Percentiles rank a stretch among this genome's conserved stretches.
phyloP scores from a whole-genome alignment of 2,797 vertebrate species.

The Brachymystax lenok region DNA sequence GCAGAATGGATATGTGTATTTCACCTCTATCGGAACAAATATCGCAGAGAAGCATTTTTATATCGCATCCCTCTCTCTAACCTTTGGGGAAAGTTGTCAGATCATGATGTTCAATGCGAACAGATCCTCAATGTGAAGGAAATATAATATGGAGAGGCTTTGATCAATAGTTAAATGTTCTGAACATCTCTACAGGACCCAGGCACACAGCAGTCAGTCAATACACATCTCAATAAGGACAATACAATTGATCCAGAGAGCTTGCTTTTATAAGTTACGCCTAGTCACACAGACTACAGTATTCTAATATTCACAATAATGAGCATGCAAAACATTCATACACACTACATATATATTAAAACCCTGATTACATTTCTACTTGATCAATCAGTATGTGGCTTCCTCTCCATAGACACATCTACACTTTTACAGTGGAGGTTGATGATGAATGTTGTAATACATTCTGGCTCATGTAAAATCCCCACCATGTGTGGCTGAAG shows the following conservation, averaged over 20 bases:
- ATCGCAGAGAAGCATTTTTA: slow-evolving; percentile 22
- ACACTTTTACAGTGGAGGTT: not conserved
- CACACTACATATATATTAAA: not conserved
- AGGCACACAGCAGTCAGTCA: slow-evolving; percentile 55
- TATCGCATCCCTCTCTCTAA: slow-evolving; percentile 33
- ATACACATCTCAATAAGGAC: slow-evolving; percentile 67
- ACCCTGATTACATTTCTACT: not conserved
- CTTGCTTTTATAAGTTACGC: slow-evolving; percentile 45
- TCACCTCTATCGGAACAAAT: slow-evolving; percentile 59
- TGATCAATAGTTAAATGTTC: slow-evolving; percentile 68
- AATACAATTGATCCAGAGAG: slow-evolving; percentile 63
- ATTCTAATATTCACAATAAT: slow-evolving; percentile 27
- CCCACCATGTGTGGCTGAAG: not conserved
- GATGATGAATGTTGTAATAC: not conserved
- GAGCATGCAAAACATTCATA: not conserved
- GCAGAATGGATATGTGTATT: slow-evolving; percentile 61
- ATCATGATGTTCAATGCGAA: slow-evolving; percentile 22
- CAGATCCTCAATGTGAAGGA: slow-evolving; percentile 39
- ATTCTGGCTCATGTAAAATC: not conserved
- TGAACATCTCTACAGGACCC: slow-evolving; percentile 48
- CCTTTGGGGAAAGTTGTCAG: slow-evolving; percentile 47
- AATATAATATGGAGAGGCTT: slow-evolving; percentile 32
- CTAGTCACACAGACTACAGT: slow-evolving; percentile 10
- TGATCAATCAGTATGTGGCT: not conserved
- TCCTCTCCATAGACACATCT: not conserved